phyloP scores from a whole-genome alignment of 2,113 vertebrate species.

The Condylura cristata region DNA sequence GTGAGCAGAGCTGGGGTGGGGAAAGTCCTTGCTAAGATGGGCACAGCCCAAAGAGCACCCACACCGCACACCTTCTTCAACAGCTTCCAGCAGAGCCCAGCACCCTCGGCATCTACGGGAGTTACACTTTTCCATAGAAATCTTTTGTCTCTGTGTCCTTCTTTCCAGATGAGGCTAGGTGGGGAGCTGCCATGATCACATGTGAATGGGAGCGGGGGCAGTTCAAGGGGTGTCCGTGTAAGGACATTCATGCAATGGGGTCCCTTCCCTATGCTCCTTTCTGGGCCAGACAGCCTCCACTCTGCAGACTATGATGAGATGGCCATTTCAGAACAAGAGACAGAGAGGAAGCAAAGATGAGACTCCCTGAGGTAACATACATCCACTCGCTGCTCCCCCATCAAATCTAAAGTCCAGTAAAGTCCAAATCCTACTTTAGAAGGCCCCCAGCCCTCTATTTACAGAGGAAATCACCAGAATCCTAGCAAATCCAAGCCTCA shows the following conservation, averaged over 20 bases:
- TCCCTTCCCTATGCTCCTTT: not conserved
- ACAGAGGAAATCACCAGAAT: not conserved
- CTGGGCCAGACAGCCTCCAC: not conserved
- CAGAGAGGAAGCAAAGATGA: not conserved
- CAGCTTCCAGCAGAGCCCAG: not conserved
- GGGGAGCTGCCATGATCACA: not conserved
- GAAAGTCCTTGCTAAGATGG: not conserved
- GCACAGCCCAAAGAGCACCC: not conserved
- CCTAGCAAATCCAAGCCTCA: not conserved
- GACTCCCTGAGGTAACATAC: not conserved
- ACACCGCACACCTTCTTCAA: not conserved
- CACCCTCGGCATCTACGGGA: not conserved
- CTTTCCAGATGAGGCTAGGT: not conserved
- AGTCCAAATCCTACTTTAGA: not conserved
- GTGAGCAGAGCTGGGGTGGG: not conserved
- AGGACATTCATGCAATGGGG: rapidly evolving
- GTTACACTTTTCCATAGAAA: not conserved
- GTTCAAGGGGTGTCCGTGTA: no score
- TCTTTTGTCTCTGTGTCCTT: not conserved
- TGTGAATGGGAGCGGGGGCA: not conserved
- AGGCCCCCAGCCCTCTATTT: not conserved
- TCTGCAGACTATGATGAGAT: not conserved
- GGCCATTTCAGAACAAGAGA: not conserved
- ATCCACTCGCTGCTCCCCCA: not conserved
- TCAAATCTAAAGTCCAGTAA: not conserved